Conservation (phyloP, 2,113 vertebrate species). For the Mobula birostris region DNA sequence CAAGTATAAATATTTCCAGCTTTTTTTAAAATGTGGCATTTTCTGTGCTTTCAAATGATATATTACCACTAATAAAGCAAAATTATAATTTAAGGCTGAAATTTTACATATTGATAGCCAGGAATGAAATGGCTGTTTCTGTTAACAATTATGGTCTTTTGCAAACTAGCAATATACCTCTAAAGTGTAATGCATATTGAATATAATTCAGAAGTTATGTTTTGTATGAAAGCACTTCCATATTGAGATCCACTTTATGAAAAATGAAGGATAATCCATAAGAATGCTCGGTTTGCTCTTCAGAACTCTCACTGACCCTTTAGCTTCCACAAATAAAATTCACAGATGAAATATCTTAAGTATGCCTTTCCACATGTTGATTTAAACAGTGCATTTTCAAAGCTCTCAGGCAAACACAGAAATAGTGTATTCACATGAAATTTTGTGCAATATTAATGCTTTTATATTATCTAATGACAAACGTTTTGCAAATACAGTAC, state of each 20-base stretch:
- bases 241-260: neutral
- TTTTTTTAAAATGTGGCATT: neutral
- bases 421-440: neutral
- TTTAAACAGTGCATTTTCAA: neutral
- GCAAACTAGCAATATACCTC: neutral
- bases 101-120: neutral
- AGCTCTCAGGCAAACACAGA: too few species aligned
- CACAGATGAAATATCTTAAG: neutral
- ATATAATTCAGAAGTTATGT: neutral
- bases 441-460: neutral
- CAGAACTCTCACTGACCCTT: neutral
- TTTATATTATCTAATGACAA: neutral
- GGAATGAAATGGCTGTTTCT: neutral
- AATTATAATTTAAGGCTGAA: neutral
- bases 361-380: neutral
- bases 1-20: neutral
- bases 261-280: neutral
- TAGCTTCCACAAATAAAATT: neutral
- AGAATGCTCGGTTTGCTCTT: neutral
- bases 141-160: neutral
- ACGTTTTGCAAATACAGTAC: neutral
- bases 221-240: neutral
- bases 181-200: neutral
- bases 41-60: neutral
- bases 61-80: neutral